Conservation (phyloP, 2,113 vertebrate genomes). For the Cheirogaleus medius region DNA sequence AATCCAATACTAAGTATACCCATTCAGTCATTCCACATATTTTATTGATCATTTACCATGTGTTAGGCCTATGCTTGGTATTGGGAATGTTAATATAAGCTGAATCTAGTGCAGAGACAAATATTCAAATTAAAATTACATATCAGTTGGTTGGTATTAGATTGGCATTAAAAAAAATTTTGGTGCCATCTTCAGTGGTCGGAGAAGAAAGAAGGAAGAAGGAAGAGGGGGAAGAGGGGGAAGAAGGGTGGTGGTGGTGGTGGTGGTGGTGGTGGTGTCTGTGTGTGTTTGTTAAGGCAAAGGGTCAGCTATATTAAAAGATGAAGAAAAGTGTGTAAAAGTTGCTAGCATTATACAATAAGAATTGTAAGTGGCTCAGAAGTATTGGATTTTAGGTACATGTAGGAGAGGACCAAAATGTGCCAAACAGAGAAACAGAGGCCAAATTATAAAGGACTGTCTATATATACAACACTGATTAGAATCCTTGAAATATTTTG, state of each 20-base stretch:
- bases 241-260: neutral
- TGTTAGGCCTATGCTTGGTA: neutral
- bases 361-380: neutral
- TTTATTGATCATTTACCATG: neutral
- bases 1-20: neutral
- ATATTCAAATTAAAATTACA: neutral
- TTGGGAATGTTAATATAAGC: neutral
- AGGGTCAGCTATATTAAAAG: neutral
- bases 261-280: neutral
- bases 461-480: neutral
- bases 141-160: neutral
- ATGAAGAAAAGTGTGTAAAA: neutral
- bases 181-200: neutral
- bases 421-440: neutral
- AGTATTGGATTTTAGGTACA: neutral
- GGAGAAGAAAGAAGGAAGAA: neutral
- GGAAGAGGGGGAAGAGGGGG: no score
- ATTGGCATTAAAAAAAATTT: neutral
- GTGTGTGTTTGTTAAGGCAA: neutral
- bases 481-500: neutral
- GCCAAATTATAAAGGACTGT: neutral
- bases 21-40: neutral
- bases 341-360: neutral
- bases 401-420: neutral
- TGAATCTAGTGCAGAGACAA: neutral